A percentile compares a stretch with the other conserved stretches of the same genome.
phyloP scores from a whole-genome alignment of 2,888 invertebrate species.

The Xestia rhomboidea region DNA sequence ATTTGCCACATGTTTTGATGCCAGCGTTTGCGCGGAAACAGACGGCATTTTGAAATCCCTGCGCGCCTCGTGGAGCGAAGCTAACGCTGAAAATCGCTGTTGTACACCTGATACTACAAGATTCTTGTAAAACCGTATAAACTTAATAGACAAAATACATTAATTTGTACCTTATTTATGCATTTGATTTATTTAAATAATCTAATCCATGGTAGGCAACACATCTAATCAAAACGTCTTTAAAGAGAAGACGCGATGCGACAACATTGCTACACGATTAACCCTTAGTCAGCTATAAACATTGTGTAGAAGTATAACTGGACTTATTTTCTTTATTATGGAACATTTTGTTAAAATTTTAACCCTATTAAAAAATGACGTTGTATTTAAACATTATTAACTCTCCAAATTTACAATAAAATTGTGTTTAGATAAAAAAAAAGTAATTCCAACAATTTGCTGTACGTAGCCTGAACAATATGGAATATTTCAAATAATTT shows the following conservation, averaged over 20 bases:
- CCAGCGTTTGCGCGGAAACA: conserved; percentile 43
- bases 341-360: neutral
- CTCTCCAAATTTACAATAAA: neutral
- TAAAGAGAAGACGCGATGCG: neutral
- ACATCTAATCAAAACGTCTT: neutral
- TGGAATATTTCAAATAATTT: neutral
- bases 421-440: no score
- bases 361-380: neutral
- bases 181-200: neutral
- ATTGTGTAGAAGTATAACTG: neutral
- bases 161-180: neutral
- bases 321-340: neutral
- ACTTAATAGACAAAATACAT: neutral
- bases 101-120: neutral
- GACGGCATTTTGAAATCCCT: conserved; percentile 24
- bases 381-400: neutral
- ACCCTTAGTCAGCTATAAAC: neutral
- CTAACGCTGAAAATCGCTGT: conserved; percentile 11
- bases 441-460: neutral
- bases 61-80: conserved; percentile 56
- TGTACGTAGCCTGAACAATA: no score
- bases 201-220: neutral
- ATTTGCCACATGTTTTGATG: conserved; percentile 55
- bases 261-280: neutral
- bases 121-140: neutral